Conservation (phyloP, 2,888 invertebrate genomes). For the Drosophila quasianomalipes region DNA sequence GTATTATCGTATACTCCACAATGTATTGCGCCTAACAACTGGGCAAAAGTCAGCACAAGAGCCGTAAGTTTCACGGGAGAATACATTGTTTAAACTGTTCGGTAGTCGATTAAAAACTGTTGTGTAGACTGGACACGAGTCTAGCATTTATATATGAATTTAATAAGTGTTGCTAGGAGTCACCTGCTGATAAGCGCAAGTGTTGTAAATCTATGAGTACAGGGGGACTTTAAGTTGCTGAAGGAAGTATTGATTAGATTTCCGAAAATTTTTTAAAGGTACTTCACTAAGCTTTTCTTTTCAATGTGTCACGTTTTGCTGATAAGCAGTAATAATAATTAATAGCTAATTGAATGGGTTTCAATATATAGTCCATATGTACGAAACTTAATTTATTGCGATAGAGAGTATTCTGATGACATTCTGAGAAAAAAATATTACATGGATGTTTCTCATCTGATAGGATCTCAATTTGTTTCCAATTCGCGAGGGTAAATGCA, state of each 20-base stretch:
- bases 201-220: background rate
- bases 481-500: background rate
- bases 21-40: slow-evolving; percentile 42
- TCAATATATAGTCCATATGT: no score
- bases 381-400: no score
- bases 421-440: background rate
- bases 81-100: slow-evolving; percentile 37
- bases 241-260: slow-evolving; percentile 29
- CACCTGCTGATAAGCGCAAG: slow-evolving; percentile 18
- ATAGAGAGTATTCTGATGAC: no score
- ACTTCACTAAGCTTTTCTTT: background rate
- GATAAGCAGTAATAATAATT: background rate
- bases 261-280: background rate
- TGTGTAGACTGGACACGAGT: background rate
- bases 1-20: slow-evolving; percentile 40
- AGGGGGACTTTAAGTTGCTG: background rate
- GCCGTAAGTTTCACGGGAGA: slow-evolving; percentile 23
- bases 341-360: no score
- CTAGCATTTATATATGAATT: slow-evolving; percentile 17
- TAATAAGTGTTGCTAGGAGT: background rate
- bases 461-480: background rate
- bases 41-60: slow-evolving; percentile 35
- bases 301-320: background rate
- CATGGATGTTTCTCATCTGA: background rate
- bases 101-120: slow-evolving; percentile 1